phyloP scores from a whole-genome alignment of 2,113 vertebrate genomes.

The Aptenodytes forsteri region DNA sequence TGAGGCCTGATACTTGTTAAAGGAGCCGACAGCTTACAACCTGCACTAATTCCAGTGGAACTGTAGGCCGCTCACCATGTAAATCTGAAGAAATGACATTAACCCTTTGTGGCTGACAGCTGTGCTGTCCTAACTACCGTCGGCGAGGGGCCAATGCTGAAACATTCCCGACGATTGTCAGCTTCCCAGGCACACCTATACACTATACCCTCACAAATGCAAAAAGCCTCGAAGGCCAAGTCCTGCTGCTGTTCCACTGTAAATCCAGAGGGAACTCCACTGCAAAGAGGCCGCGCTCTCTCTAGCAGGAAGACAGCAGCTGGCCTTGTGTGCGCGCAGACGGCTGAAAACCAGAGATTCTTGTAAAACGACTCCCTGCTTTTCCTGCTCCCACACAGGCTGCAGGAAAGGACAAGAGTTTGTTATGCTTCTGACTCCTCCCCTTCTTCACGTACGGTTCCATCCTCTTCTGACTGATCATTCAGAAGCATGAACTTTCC shows the following conservation, averaged over 20 bases:
- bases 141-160: neutral
- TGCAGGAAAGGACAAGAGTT: neutral
- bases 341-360: constrained; percentile 18
- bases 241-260: neutral
- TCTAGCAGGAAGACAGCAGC: neutral
- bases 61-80: neutral
- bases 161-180: neutral
- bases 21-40: neutral
- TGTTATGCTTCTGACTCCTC: constrained; percentile 92
- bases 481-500: constrained; percentile 92
- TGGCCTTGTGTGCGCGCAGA: neutral
- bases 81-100: neutral
- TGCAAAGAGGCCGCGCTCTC: rapidly evolving
- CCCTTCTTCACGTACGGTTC: constrained; percentile 64
- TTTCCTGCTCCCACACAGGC: neutral
- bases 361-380: neutral
- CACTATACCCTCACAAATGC: neutral
- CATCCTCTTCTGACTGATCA: constrained; percentile 72
- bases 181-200: neutral
- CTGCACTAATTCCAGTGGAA: neutral
- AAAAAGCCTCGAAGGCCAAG: neutral
- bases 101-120: neutral
- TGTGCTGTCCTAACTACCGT: neutral
- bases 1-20: neutral
- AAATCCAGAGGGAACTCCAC: neutral